These are phyloP conservation scores for Ctenicera cuprea DNA, from an alignment of 2,888 invertebrate genomes.

Conservation along the genomic window DNA sequence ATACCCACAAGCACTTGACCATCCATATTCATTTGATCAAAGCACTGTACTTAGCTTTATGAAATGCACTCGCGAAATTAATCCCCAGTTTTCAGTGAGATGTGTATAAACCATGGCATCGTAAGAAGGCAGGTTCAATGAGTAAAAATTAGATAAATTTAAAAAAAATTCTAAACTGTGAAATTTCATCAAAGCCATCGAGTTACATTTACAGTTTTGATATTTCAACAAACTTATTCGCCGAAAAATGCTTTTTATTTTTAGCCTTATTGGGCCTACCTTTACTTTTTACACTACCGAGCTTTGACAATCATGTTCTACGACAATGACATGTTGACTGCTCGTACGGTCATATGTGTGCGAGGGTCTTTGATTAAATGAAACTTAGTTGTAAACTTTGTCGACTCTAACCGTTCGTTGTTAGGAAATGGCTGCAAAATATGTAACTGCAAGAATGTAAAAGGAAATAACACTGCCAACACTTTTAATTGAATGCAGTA, in stretches of 20 bases:
- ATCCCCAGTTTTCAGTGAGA: background rate
- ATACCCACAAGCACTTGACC: conserved; percentile 10
- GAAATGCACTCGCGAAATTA: conserved; percentile 14
- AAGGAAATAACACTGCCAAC: too few relatives aligned
- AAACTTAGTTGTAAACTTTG: conserved; percentile 3
- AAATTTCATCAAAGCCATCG: too few relatives aligned
- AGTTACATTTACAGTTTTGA: too few relatives aligned
- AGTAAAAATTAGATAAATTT: too few relatives aligned
- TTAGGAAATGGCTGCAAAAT: background rate
- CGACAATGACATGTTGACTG: conserved; percentile 5
- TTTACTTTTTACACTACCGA: background rate
- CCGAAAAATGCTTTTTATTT: too few relatives aligned
- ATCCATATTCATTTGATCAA: conserved; percentile 32
- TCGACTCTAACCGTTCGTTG: background rate
- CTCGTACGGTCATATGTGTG: background rate
- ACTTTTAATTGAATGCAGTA: too few relatives aligned
- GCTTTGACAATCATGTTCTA: conserved; percentile 20
- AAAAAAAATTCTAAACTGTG: too few relatives aligned
- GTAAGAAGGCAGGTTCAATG: background rate
- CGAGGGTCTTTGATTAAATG: conserved; percentile 11
- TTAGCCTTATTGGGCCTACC: too few relatives aligned
- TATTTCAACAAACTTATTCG: too few relatives aligned
- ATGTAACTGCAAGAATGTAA: too few relatives aligned
- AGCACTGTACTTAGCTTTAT: conserved; percentile 20
- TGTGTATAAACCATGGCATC: background rate